A percentile compares a stretch with the other conserved stretches of the same genome.
Evolutionary conservation across 1,140 invertebrate genomes (phyloP).

Genomic region (Helicoverpa armigera): DNA sequence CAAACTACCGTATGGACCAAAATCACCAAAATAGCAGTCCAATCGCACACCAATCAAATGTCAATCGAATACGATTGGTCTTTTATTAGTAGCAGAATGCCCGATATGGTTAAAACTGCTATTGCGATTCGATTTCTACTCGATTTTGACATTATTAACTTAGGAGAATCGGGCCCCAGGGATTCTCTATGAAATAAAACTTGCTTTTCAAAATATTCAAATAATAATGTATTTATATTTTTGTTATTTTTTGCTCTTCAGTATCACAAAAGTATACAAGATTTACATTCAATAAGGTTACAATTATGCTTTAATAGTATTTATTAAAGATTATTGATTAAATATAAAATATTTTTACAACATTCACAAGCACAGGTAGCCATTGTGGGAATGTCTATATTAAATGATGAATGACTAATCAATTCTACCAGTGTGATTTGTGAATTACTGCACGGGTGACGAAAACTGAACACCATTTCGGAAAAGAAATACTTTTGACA

Average conservation of each 20-base stretch:
- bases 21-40: too few species aligned
- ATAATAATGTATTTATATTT: conserved; percentile 29
- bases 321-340: conserved; percentile 10
- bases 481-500: too few species aligned
- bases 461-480: too few species aligned
- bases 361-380: conserved; percentile 19
- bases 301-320: conserved; percentile 35
- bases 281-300: conserved; percentile 44
- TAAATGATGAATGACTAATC: background rate
- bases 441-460: too few species aligned
- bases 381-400: conserved; percentile 39
- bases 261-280: conserved; percentile 49
- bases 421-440: background rate
- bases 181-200: background rate
- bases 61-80: too few species aligned
- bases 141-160: too few species aligned
- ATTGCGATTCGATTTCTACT: too few species aligned
- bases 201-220: conserved; percentile 38
- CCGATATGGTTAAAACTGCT: too few species aligned
- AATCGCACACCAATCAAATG: too few species aligned
- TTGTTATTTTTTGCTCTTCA: conserved; percentile 45
- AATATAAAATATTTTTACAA: conserved; percentile 10
- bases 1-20: too few species aligned
- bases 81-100: too few species aligned
- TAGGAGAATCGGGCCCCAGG: too few species aligned